Percentiles rank a stretch among this genome's conserved stretches.
Conservation (phyloP, 2,888 invertebrate genomes). For the Drosophila recens region DNA sequence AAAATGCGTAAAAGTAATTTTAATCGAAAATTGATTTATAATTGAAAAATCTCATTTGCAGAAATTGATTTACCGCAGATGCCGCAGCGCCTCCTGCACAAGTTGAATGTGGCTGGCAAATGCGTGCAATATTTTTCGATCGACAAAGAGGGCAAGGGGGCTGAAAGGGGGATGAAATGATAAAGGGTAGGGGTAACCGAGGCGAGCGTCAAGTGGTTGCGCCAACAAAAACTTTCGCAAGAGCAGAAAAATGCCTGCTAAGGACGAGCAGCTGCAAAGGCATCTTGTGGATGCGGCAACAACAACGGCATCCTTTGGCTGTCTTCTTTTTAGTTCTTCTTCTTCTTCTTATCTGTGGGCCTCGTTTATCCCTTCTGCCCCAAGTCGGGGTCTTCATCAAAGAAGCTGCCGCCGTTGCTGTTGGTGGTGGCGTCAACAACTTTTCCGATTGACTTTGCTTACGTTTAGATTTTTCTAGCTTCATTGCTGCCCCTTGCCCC, state of each 20-base stretch:
- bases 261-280: constrained; percentile 64
- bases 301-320: constrained; percentile 52
- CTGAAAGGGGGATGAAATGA: background rate
- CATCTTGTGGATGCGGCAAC: constrained; percentile 41
- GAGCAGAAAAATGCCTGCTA: constrained; percentile 71
- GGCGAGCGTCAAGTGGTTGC: constrained; percentile 75
- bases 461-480: constrained; percentile 81
- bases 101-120: constrained; percentile 55
- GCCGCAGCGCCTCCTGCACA: constrained; percentile 63
- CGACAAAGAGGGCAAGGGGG: constrained; percentile 2
- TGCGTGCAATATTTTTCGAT: constrained; percentile 75
- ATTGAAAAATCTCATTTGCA: constrained; percentile 85
- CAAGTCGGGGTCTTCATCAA: constrained; percentile 56
- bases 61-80: constrained; percentile 84
- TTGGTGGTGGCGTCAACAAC: constrained; percentile 66
- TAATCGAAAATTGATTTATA: constrained; percentile 86
- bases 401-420: constrained; percentile 42
- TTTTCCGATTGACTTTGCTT: constrained; percentile 83
- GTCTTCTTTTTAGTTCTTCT: constrained; percentile 14
- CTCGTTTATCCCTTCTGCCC: constrained; percentile 1
- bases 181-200: constrained; percentile 52
- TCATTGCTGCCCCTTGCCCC: constrained; percentile 19
- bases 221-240: constrained; percentile 70
- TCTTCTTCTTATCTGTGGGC: constrained; percentile 4
- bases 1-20: constrained; percentile 84